These are phyloP conservation scores for Chondrilla cf. caribensis DNA, from an alignment of 37 sponge, comb jelly and placozoan species.

Conservation along the genomic window DNA sequence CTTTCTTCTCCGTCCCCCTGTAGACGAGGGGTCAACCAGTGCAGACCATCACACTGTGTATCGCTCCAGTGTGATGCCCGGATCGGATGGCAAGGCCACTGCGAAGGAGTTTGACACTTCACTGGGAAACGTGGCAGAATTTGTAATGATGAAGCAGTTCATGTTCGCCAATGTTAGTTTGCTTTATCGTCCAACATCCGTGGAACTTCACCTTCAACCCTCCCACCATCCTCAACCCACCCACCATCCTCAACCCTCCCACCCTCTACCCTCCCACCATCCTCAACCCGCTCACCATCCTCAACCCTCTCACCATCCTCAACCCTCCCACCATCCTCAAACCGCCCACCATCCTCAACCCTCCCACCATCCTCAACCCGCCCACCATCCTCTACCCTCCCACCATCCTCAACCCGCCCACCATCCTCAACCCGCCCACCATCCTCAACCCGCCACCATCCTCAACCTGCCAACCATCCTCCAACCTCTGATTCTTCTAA, in stretches of 20 bases:
- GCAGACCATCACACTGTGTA: not conserved
- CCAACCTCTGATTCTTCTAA: not conserved
- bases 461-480: no score
- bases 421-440: no score
- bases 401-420: no score
- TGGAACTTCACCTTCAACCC: not conserved
- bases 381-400: no score
- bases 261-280: not conserved
- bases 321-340: no score
- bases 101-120: constrained; percentile 48
- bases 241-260: not conserved
- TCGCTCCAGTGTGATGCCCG: not conserved
- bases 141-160: constrained; percentile 44
- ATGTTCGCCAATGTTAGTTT: constrained; percentile 53
- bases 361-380: no score
- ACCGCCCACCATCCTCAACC: no score
- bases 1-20: no score
- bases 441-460: no score
- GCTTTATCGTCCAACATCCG: no score
- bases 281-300: not conserved
- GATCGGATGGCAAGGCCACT: not conserved
- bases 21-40: not conserved
- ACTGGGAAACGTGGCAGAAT: constrained; percentile 47
- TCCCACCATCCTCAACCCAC: not conserved
- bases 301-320: no score